Base-by-base conservation (phyloP, 2,113 vertebrate genomes). In the Pseudopodoces humilis region DNA sequence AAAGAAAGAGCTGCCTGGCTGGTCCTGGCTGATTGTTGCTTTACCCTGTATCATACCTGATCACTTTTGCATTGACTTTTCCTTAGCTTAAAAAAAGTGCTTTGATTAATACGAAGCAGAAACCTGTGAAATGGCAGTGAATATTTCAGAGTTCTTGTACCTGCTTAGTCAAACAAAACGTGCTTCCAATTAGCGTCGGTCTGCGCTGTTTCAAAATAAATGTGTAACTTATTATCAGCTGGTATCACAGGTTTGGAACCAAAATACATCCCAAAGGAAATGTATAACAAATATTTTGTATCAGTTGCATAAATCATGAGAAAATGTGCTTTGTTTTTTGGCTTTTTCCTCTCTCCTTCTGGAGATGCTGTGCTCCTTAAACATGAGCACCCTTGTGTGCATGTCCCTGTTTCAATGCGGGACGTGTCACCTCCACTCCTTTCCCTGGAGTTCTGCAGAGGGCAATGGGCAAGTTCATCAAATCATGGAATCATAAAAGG, bases 171-270 rank as follows among this genome's bases (percentile, higher is more conserved):
- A 94, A 86, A 74, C 85, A 65, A 77, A 95, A 46, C 41, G 7
- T 97, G 97, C 90, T 98, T 98, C 94, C 96, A 97, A 96, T 98
- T 97, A 97, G 43, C 3, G 1, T 92, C 55, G 31, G 33, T 37
- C 97, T 97, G 97, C 18, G 58, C 91, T 84, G 78, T 58, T 96
- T 97, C 97, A 97, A 47, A 68, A 92, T 83, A 97, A 97, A 98
- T 87, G 89, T 95, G 96, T 85, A 96, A 91, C 71, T 88, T 55
- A 94, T 97, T 93, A 95, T 96, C 96, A 97, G 88, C 95, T 97
- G 96, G 86, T 94, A 95, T 97, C 87, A 37, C 79, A 87, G 74
- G 87, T 85, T 95, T 95, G 46, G 88, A 96, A 92, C 90, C 90
- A 72, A 92, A 96, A 49, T 13, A 88, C 64, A 82, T 88, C 88